Evolutionary conservation across 2,888 invertebrate species (phyloP), one percentile per base, ranked within the genome.

Genomic region (Electrophaes corylata): DNA sequence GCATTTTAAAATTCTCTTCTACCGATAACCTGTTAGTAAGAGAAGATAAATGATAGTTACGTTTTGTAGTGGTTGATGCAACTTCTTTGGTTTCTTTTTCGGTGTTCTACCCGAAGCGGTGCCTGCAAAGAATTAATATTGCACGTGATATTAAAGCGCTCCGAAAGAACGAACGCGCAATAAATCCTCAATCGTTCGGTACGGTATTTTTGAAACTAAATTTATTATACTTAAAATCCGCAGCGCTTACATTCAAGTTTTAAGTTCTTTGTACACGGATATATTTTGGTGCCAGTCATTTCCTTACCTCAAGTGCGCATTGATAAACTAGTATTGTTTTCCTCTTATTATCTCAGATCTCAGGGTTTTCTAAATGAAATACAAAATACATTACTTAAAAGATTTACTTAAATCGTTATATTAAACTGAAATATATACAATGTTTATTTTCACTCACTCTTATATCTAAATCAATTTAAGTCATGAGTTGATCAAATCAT

Each of bases 401-500:
- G 86, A 84, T 92, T 90, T 92, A 87, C 89, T 90, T 91, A 88
- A 83, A 83, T 81, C 76, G 80, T 87, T 88, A 85, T 89, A 88
- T 89, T 29, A 29, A 29, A 86, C 79, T 87, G 86, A 89, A 88
- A 82, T 91, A 91, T 91, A 86, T 90, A 91, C 88, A 90, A 84
- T 84, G 83, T 88, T 87, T 81, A 79, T 81, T 84, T 86, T 83
- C 86, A 86, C 86, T 88, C 89, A 81, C 78, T 82, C 88, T 88
- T 89, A 88, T 62, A 79, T 78, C 88, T 90, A 90, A 76, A 79
- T 70, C 79, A 85, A 85, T 82, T 86, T 84, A 87, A 88, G 84
- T 88, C 86, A 87, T 88, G 88, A 88, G 86, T 86, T 80, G 88
- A 87, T 90, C 86, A 87, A 88, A 90, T 88, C 90, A 89, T 75